phyloP scores from a whole-genome alignment of 2,888 invertebrate species.

The Ichneumoninae sp. region DNA sequence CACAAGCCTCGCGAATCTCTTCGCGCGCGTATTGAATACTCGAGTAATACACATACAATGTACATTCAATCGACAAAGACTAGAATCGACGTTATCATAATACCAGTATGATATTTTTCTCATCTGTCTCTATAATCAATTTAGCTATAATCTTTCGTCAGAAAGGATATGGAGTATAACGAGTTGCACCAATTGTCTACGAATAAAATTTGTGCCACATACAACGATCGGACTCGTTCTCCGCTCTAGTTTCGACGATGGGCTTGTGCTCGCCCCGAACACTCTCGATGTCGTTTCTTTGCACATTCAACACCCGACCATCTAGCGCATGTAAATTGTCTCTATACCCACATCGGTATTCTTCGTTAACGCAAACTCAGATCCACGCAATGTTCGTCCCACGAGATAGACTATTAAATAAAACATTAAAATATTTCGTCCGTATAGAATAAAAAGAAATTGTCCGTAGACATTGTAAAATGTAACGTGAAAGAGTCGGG shows the following conservation, averaged over 20 bases:
- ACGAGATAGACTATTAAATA: constrained; percentile 18
- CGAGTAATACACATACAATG: constrained; percentile 38
- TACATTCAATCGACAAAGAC: constrained; percentile 51
- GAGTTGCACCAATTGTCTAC: constrained; percentile 21
- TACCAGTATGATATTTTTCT: constrained; percentile 44
- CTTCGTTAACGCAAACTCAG: constrained; percentile 13
- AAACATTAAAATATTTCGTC: constrained; percentile 22
- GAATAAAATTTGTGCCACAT: constrained; percentile 35
- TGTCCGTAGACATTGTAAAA: constrained; percentile 4
- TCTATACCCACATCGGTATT: neutral
- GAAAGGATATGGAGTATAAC: constrained; percentile 34
- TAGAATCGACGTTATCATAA: constrained; percentile 47
- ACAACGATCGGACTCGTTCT: neutral
- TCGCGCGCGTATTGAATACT: constrained; percentile 46
- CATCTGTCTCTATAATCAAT: constrained; percentile 35
- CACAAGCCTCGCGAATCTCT: neutral
- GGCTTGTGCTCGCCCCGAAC: neutral
- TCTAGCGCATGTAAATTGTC: neutral
- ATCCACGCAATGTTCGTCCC: constrained; percentile 45
- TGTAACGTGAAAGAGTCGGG: constrained; percentile 11
- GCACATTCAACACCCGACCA: neutral
- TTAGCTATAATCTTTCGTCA: constrained; percentile 37
- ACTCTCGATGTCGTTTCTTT: neutral
- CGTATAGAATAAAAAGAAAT: constrained; percentile 3
- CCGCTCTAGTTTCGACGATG: neutral